Percentiles rank a stretch among this genome's conserved stretches.
Evolutionary conservation across 2,113 vertebrate genomes (phyloP).

Genomic region (Felis catus): DNA sequence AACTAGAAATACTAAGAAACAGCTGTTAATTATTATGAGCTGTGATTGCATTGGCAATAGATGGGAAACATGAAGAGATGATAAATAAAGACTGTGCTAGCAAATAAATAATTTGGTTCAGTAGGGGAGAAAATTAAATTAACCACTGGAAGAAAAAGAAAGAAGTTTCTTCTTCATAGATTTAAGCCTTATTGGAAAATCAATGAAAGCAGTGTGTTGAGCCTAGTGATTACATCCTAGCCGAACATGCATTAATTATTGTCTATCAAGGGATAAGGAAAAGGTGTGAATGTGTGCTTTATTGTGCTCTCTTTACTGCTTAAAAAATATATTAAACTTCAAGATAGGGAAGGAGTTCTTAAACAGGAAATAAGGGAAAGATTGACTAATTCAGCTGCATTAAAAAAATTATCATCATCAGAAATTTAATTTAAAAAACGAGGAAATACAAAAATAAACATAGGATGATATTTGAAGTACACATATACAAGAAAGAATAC

Average conservation of each 20-base stretch:
- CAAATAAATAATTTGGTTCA: slow-evolving; percentile 63
- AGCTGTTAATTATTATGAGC: not conserved
- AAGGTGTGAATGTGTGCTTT: not conserved
- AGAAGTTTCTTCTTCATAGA: slow-evolving; percentile 53
- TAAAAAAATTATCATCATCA: not conserved
- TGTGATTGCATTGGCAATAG: slow-evolving; percentile 33
- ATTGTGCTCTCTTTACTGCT: not conserved
- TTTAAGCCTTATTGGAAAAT: slow-evolving; percentile 67
- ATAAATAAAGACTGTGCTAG: slow-evolving; percentile 54
- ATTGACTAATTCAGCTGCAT: not conserved
- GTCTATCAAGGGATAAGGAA: not conserved
- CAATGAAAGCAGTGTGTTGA: slow-evolving; percentile 29
- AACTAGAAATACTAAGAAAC: not conserved
- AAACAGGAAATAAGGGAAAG: not conserved
- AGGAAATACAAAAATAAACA: not conserved
- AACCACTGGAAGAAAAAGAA: slow-evolving; percentile 42
- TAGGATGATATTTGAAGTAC: not conserved
- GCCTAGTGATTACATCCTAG: slow-evolving; percentile 18
- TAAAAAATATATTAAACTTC: not conserved
- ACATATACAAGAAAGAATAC: not conserved
- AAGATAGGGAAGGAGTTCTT: not conserved
- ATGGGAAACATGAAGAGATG: slow-evolving; percentile 16
- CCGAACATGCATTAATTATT: slow-evolving; percentile 29
- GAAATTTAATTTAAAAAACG: not conserved
- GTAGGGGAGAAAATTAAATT: slow-evolving; percentile 66